Percentiles rank a stretch among this genome's conserved stretches.
Evolutionary conservation across 2,888 invertebrate genomes (phyloP).

Genomic region (Siphonodentalium dalli): DNA sequence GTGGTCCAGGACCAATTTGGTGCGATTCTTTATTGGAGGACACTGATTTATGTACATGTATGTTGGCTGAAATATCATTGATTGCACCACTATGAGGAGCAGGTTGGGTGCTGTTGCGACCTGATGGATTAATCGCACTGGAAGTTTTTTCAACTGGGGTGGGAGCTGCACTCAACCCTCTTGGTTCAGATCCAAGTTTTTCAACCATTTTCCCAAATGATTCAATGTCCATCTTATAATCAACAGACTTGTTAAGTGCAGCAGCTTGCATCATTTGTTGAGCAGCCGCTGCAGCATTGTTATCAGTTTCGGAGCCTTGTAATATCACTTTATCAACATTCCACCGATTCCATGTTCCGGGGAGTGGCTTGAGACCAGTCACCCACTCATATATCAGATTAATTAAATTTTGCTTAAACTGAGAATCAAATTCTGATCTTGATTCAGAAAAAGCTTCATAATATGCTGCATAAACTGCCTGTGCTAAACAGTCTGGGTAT

Average conservation of each 20-base stretch:
- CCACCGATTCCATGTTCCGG: slow-evolving; percentile 53
- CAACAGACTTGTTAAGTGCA: slow-evolving; percentile 45
- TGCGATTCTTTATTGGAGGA: slow-evolving; percentile 54
- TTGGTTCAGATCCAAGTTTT: slow-evolving; percentile 33
- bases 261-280: slow-evolving; percentile 52
- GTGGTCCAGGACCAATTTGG: slow-evolving; percentile 57
- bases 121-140: too few relatives aligned
- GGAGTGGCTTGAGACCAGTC: slow-evolving; percentile 56
- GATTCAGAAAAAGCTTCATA: slow-evolving; percentile 62
- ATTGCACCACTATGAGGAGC: too few relatives aligned
- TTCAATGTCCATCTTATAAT: slow-evolving; percentile 50
- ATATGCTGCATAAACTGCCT: slow-evolving; percentile 54
- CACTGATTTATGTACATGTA: too few relatives aligned
- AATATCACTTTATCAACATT: slow-evolving; percentile 42
- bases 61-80: too few relatives aligned
- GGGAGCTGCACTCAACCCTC: too few relatives aligned
- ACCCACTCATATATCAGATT: slow-evolving; percentile 57
- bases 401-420: slow-evolving; percentile 56
- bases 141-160: too few relatives aligned
- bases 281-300: slow-evolving; percentile 39
- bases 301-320: slow-evolving; percentile 34
- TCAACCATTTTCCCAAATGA: slow-evolving; percentile 48
- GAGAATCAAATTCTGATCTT: slow-evolving; percentile 48
- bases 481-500: slow-evolving; percentile 59
- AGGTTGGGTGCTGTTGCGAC: too few relatives aligned